Base-by-base conservation (phyloP, 2,113 vertebrate genomes). In the Cyprinodon tularosa region DNA sequence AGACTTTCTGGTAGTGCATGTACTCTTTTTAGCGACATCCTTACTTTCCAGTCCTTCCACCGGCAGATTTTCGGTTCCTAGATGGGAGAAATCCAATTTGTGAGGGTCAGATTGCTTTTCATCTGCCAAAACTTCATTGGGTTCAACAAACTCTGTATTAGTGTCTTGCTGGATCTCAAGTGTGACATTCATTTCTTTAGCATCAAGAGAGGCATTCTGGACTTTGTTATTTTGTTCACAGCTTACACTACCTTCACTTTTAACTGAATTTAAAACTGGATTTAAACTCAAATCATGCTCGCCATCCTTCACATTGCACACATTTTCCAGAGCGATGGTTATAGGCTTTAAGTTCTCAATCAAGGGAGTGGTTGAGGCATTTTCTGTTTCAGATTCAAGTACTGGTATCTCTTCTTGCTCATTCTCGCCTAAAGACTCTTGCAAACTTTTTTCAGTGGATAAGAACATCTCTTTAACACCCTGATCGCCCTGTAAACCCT, bases 1-100 rank as follows among this genome's bases (percentile, higher is more conserved):
- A 1, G 94, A 94, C 77, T 89, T 94, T 91, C 91, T 94, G 45
- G 78, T 62, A 44, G 71, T 57, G 62, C 62, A 63, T 76, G 50
- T 71, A 57, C 44, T 89, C 74, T 88, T 92, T 81, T 83, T 92
- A 38, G 83, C 45, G 20, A 59, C 6, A 39, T 80, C 89, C 37
- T 22, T 13, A 60, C 61, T 84, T 53, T 85, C 87, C n/a, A 84
- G 74, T 71, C 78, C 90, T 86, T 38, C 11, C 13, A 60, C 62
- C n/a, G 50, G 12, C 62, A 48, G 80, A 77, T 62, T 86, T 74
- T 91, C 87, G 74, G 63, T 74, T 62, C 89, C 78, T 59, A 69
- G 47, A 83, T 38, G 65, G 6, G 39, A 60, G 9, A 75, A 66
- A 62, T 91, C 81, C 20, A 75, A 62, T 81, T 64, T 64, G 5